These are phyloP conservation scores for Trachemys scripta DNA, from an alignment of 2,113 vertebrate species.

Conservation along the genomic window DNA sequence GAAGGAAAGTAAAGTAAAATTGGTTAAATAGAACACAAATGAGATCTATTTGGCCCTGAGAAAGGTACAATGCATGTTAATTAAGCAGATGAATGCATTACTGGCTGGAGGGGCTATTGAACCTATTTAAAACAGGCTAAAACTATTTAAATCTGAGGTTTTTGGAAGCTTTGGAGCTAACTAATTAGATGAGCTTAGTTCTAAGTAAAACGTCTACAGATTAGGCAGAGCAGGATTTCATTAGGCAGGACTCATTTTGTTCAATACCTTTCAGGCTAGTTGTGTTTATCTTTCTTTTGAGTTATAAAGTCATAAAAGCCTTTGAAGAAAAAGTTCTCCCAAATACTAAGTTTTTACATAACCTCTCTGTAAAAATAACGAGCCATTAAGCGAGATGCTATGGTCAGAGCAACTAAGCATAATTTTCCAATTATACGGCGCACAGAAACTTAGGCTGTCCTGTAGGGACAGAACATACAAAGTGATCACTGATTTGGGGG, in stretches of 20 bases:
- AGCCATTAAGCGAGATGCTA: neutral
- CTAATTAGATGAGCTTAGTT: slow-evolving; percentile 12
- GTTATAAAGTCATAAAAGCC: neutral
- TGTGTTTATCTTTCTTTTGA: neutral
- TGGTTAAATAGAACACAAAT: slow-evolving; percentile 10
- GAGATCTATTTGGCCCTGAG: slow-evolving; percentile 43
- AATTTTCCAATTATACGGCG: neutral
- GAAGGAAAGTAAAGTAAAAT: slow-evolving; percentile 54
- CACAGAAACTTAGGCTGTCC: neutral
- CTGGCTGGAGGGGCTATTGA: neutral
- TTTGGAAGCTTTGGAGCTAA: slow-evolving; percentile 40
- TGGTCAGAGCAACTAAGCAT: neutral
- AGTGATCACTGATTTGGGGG: neutral
- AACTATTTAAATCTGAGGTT: slow-evolving; percentile 18
- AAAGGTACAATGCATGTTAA: slow-evolving; percentile 41
- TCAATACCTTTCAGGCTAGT: slow-evolving; percentile 9
- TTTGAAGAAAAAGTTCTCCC: slow-evolving; percentile 22
- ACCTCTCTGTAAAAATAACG: neutral
- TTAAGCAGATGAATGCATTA: slow-evolving; percentile 29
- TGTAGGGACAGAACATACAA: neutral
- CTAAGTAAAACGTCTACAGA: neutral
- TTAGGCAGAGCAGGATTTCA: neutral
- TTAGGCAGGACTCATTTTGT: slow-evolving; percentile 11
- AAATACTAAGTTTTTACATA: slow-evolving; percentile 11
- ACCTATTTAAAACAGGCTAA: slow-evolving; percentile 44